These are phyloP conservation scores for Drepanosiphum platanoidis DNA, from an alignment of 2,888 invertebrate genomes.

Conservation along the genomic window DNA sequence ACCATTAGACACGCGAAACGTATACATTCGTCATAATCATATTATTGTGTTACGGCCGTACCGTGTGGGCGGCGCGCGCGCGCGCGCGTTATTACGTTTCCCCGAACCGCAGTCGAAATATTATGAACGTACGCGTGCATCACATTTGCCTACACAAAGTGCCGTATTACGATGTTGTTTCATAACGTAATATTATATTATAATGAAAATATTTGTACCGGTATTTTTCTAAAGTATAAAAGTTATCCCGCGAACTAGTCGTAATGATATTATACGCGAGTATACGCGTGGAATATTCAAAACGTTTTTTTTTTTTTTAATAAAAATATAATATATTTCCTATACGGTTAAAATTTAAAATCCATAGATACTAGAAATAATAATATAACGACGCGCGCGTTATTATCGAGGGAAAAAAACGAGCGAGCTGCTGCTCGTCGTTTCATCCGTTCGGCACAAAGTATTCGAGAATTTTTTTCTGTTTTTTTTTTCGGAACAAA, in stretches of 20 bases:
- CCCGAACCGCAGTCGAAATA: background rate
- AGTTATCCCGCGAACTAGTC: background rate
- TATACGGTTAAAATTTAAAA: too few relatives aligned
- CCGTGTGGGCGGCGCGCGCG: too few relatives aligned
- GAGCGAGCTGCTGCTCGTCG: too few relatives aligned
- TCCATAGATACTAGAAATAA: too few relatives aligned
- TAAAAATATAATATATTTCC: background rate
- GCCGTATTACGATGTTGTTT: background rate
- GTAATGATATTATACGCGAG: background rate
- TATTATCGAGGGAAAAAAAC: too few relatives aligned
- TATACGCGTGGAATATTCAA: too few relatives aligned
- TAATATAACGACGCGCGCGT: too few relatives aligned
- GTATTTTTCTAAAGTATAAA: background rate
- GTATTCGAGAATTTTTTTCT: too few relatives aligned
- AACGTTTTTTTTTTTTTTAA: too few relatives aligned
- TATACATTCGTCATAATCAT: background rate
- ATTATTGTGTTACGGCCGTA: background rate
- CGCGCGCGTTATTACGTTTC: background rate
- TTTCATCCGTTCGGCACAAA: too few relatives aligned
- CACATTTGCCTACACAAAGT: slow-evolving; percentile 17
- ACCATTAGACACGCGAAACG: background rate
- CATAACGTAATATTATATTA: too few relatives aligned
- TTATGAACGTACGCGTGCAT: background rate
- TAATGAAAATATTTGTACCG: background rate
- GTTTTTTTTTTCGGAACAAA: too few relatives aligned